These are phyloP conservation scores for Dysmachus trigonus DNA, from an alignment of 2,888 invertebrate genomes.

Conservation along the genomic window DNA sequence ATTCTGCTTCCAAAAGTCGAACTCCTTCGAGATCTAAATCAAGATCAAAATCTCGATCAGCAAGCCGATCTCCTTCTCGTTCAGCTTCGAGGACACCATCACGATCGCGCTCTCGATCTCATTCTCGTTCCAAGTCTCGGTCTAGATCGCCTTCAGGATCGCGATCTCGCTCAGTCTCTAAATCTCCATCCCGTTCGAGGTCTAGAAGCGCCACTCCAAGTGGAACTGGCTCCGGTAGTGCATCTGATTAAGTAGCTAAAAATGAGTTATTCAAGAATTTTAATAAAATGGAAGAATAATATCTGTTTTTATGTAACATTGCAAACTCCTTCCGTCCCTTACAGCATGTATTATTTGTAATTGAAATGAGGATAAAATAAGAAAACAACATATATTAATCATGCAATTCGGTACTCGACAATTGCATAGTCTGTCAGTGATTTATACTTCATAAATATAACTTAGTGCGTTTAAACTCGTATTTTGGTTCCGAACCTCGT, in stretches of 20 bases:
- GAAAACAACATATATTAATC: no score
- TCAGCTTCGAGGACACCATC: conserved; percentile 52
- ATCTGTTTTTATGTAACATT: background rate
- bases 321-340: no score
- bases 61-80: conserved; percentile 53
- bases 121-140: conserved; percentile 57
- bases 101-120: conserved; percentile 56
- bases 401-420: no score
- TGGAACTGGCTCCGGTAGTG: conserved; percentile 60
- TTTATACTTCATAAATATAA: no score
- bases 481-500: no score
- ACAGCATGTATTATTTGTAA: no score
- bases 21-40: conserved; percentile 59
- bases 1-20: conserved; percentile 50
- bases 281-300: background rate
- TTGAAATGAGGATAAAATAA: no score
- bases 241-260: conserved; percentile 56
- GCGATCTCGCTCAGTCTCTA: conserved; percentile 50
- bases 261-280: background rate
- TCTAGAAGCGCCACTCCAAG: conserved; percentile 57
- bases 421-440: no score
- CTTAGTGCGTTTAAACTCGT: no score
- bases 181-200: conserved; percentile 61
- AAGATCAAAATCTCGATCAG: conserved; percentile 55
- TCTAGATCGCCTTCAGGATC: conserved; percentile 54